phyloP scores from a whole-genome alignment of 92 coral and sea anemone species.

The Porites lobata region DNA sequence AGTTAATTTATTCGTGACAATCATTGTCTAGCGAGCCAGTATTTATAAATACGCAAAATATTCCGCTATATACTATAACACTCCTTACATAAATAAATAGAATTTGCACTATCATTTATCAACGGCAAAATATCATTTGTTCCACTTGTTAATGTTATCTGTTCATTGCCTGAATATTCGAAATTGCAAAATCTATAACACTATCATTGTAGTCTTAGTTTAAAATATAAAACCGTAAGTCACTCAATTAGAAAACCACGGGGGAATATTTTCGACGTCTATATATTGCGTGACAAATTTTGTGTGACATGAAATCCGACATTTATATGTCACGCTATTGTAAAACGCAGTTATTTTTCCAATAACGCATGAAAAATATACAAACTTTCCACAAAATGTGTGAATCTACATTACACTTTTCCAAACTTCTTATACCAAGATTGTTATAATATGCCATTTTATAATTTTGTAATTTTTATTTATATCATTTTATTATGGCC shows the following conservation, averaged over 20 bases:
- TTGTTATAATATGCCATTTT: not conserved
- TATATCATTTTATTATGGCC: too few species aligned
- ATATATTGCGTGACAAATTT: not conserved
- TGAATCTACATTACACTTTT: constrained; percentile 3
- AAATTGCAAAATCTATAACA: not conserved
- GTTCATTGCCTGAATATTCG: not conserved
- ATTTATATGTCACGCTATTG: not conserved
- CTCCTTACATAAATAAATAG: constrained; percentile 21
- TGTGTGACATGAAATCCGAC: not conserved
- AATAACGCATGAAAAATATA: not conserved
- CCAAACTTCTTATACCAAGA: not conserved
- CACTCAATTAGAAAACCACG: not conserved
- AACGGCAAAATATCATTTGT: too few species aligned
- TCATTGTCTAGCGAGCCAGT: constrained; percentile 9
- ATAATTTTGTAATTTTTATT: too few species aligned
- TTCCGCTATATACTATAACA: not conserved
- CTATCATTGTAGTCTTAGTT: not conserved
- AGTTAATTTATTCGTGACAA: not conserved
- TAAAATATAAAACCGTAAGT: not conserved
- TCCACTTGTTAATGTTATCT: not conserved
- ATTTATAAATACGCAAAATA: constrained; percentile 24
- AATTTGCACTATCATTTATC: not conserved
- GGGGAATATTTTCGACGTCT: too few species aligned
- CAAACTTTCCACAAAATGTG: not conserved
- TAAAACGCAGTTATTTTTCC: not conserved